Conservation (phyloP, 2,113 vertebrate species). For the Hemichromis elongatus region DNA sequence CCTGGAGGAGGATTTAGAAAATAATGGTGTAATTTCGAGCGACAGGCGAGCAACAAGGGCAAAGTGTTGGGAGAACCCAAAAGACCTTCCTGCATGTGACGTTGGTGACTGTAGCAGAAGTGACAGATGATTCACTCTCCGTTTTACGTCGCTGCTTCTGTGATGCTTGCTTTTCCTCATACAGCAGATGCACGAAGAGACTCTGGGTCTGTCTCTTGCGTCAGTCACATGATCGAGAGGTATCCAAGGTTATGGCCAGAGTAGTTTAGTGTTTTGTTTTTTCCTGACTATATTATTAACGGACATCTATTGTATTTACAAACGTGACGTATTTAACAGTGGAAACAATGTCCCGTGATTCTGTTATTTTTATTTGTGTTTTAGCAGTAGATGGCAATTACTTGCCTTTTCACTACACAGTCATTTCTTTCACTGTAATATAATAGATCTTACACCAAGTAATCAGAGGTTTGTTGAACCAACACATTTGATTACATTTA, state of each 20-base stretch:
- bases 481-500: background rate
- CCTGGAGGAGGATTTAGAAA: constrained; percentile 27
- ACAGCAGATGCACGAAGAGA: background rate
- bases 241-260: background rate
- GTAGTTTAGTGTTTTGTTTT: background rate
- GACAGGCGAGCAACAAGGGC: constrained; percentile 47
- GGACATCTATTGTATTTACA: background rate
- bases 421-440: background rate
- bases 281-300: background rate
- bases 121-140: constrained; percentile 35
- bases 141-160: background rate
- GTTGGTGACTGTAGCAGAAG: constrained; percentile 2
- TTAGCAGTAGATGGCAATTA: background rate
- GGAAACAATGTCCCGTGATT: background rate
- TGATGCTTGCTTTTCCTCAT: constrained; percentile 10
- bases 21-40: constrained; percentile 43
- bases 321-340: background rate
- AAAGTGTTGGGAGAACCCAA: constrained; percentile 32
- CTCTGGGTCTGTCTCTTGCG: background rate
- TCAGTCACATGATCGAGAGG: background rate
- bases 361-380: background rate
- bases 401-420: background rate
- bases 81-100: constrained; percentile 19
- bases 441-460: background rate
- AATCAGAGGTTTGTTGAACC: background rate